These are phyloP conservation scores for Hypanus sabinus DNA, from an alignment of 2,113 vertebrate genomes.

Conservation along the genomic window DNA sequence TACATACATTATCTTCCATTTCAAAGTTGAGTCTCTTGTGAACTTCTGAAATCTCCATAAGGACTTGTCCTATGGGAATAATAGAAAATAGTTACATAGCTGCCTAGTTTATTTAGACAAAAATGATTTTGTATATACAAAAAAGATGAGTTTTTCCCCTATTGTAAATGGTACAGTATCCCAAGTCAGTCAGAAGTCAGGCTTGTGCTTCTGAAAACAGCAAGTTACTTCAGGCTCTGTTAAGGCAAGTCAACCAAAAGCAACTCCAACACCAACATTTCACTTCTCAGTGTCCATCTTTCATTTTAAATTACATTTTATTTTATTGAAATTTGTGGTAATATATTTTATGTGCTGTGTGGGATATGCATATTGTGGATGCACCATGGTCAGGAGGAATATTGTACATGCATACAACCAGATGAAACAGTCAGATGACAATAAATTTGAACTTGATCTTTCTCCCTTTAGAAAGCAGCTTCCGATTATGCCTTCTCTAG, in stretches of 20 bases:
- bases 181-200: not conserved
- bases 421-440: no score
- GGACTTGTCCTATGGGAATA: constrained; percentile 67
- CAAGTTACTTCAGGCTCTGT: not conserved
- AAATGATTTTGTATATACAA: no score
- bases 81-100: constrained; percentile 10
- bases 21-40: constrained; percentile 82
- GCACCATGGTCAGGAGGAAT: no score
- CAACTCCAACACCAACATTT: not conserved
- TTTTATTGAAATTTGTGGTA: no score
- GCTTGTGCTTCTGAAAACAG: not conserved
- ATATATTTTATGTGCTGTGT: no score
- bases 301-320: no score
- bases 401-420: no score
- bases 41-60: constrained; percentile 80
- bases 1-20: constrained; percentile 83
- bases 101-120: not conserved
- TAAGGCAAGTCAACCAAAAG: not conserved
- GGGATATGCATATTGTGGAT: no score
- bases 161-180: not conserved
- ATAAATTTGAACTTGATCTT: no score
- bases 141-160: not conserved
- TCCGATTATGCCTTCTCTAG: not conserved
- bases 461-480: not conserved
- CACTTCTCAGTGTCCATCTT: not conserved